Evolutionary conservation across 2,888 invertebrate species (phyloP).

Genomic region (Pecten maximus): DNA sequence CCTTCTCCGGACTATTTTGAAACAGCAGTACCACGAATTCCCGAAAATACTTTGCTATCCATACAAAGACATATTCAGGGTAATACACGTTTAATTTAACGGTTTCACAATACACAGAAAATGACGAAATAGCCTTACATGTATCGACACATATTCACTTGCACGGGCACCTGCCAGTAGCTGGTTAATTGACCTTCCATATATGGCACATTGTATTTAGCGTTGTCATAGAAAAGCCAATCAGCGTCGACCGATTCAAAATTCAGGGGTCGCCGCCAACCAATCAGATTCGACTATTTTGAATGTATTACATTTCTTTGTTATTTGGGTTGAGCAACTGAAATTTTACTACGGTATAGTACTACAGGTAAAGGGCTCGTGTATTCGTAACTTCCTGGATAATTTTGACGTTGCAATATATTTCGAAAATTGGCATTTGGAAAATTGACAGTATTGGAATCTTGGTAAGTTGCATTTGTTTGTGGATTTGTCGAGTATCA

Average conservation of each 20-base stretch:
- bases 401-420: constrained; percentile 57
- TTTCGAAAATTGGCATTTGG: constrained; percentile 42
- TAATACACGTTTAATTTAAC: constrained; percentile 43
- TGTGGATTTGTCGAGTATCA: not conserved
- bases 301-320: constrained; percentile 73
- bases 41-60: not conserved
- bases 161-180: constrained; percentile 53
- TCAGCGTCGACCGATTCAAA: constrained; percentile 61
- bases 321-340: constrained; percentile 68
- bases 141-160: constrained; percentile 43
- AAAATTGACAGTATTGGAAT: constrained; percentile 7
- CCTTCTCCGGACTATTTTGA: not conserved
- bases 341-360: constrained; percentile 68
- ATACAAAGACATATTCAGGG: not conserved
- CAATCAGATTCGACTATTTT: constrained; percentile 70
- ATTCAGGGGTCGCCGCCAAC: constrained; percentile 53
- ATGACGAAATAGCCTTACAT: not conserved
- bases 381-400: constrained; percentile 59
- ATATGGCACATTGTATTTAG: constrained; percentile 67
- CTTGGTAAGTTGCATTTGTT: constrained; percentile 35
- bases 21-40: not conserved
- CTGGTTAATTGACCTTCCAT: constrained; percentile 61
- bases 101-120: constrained; percentile 41
- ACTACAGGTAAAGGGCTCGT: constrained; percentile 58
- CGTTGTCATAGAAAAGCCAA: constrained; percentile 67